phyloP scores from a whole-genome alignment of 2,888 invertebrate species.

The Cryptosula pallasiana region DNA sequence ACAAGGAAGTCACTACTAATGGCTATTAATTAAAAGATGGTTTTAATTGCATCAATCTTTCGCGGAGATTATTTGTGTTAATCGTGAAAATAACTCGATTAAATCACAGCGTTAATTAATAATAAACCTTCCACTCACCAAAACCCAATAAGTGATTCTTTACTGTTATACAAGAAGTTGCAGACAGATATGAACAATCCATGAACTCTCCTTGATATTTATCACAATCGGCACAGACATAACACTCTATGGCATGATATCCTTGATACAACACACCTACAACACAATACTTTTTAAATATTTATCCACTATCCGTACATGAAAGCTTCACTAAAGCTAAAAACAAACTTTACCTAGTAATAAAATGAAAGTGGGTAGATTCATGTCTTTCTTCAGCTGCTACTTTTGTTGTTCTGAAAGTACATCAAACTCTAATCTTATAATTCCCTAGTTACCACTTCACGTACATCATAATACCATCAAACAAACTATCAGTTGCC shows the following conservation, averaged over 20 bases:
- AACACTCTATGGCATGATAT: neutral
- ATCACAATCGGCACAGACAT: neutral
- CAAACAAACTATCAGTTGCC: no score
- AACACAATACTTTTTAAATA: neutral
- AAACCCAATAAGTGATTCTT: neutral
- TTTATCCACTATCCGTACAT: neutral
- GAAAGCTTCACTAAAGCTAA: neutral
- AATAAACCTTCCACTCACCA: neutral
- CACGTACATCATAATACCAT: no score
- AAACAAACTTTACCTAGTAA: neutral
- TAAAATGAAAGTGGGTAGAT: no score
- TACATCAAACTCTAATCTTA: no score
- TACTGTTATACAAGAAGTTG: neutral
- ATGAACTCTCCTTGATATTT: neutral
- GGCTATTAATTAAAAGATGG: no score
- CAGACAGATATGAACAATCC: neutral
- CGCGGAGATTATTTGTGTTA: no score
- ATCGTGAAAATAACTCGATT: no score
- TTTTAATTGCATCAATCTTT: no score
- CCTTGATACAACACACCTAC: neutral
- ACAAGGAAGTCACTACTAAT: no score
- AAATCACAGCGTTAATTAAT: neutral
- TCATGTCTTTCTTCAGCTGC: no score
- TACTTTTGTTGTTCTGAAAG: no score
- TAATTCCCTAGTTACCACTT: no score